phyloP scores from a whole-genome alignment of 2,888 invertebrate species.

The Nipponacmea schrenckii region DNA sequence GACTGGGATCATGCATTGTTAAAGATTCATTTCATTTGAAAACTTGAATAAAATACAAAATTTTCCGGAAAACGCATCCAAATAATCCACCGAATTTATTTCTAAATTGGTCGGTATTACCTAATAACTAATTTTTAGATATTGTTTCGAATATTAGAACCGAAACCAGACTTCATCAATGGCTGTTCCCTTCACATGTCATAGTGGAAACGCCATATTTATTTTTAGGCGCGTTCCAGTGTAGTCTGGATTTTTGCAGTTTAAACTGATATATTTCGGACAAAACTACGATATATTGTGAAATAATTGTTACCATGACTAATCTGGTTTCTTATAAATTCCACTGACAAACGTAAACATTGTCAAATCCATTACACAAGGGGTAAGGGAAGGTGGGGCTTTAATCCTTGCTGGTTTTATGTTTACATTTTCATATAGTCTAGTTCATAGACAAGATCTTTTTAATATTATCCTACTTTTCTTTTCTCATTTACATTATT shows the following conservation, averaged over 20 bases:
- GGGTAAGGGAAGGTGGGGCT: background rate
- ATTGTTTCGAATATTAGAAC: too few species aligned
- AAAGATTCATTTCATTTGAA: too few species aligned
- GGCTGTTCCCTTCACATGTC: slow-evolving; percentile 1
- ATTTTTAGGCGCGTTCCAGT: slow-evolving; percentile 6
- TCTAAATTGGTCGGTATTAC: too few species aligned
- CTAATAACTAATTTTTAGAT: too few species aligned
- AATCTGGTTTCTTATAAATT: too few species aligned
- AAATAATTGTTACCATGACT: background rate
- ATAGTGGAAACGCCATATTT: background rate
- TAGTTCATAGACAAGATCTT: background rate
- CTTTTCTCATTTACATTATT: too few species aligned
- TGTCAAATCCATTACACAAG: background rate
- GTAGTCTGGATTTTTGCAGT: background rate
- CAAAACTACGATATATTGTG: background rate
- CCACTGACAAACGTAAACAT: background rate
- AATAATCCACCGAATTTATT: too few species aligned
- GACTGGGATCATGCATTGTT: too few species aligned
- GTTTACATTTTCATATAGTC: background rate
- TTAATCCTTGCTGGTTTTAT: too few species aligned
- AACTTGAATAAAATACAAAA: too few species aligned
- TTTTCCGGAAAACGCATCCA: too few species aligned
- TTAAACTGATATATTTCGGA: background rate
- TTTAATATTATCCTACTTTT: too few species aligned
- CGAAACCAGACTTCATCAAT: background rate